Percentiles rank a stretch among this genome's conserved stretches.
phyloP scores from a whole-genome alignment of 2,888 invertebrate species.

The Tenthredo distinguenda region DNA sequence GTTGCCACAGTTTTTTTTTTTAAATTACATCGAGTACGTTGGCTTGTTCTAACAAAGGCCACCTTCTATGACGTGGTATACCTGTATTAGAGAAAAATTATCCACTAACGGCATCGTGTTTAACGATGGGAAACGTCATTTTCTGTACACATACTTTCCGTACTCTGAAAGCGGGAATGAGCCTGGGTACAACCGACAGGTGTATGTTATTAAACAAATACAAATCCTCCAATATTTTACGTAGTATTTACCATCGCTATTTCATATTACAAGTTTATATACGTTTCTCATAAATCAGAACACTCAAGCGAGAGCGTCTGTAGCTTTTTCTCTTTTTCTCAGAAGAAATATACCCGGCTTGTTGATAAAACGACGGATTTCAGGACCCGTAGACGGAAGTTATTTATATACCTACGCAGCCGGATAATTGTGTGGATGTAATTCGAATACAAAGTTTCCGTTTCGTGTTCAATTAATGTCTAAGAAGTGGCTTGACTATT shows the following conservation, averaged over 20 bases:
- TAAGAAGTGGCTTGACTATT: neutral
- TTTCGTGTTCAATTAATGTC: neutral
- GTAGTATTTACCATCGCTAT: slow-evolving; percentile 30
- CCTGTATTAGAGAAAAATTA: neutral
- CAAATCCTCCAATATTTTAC: neutral
- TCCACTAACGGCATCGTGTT: neutral
- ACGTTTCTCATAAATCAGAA: neutral
- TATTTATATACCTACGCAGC: neutral
- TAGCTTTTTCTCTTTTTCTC: neutral
- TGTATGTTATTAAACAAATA: neutral
- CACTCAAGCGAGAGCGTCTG: neutral
- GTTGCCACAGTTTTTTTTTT: slow-evolving; percentile 28
- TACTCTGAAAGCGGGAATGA: neutral
- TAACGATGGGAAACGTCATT: neutral
- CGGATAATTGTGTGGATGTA: neutral
- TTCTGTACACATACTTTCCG: neutral
- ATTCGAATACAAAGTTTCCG: neutral
- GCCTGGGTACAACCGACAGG: neutral
- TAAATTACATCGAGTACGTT: slow-evolving; percentile 29
- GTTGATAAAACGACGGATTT: neutral
- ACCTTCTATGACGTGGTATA: slow-evolving; percentile 2
- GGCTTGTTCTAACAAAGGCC: slow-evolving; percentile 44
- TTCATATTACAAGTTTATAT: neutral
- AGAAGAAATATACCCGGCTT: neutral
- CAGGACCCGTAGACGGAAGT: neutral